These are phyloP conservation scores for Hylaeus volcanicus DNA, from an alignment of 1,140 invertebrate genomes.

Conservation along the genomic window DNA sequence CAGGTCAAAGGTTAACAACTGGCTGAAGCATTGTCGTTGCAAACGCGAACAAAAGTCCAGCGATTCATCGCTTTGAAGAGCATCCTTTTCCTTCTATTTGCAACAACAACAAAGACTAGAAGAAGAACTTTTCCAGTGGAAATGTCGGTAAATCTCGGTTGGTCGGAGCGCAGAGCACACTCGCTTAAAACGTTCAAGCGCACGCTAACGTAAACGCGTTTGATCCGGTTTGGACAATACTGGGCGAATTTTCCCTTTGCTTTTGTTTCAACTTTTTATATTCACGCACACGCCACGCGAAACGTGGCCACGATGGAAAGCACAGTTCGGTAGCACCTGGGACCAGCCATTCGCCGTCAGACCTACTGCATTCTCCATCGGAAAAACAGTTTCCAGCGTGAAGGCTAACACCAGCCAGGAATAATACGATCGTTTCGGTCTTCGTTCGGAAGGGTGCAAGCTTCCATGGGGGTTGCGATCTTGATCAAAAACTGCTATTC, in stretches of 20 bases:
- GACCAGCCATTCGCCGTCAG: constrained; percentile 8
- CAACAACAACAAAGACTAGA: too few species aligned
- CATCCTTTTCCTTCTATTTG: too few species aligned
- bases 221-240: constrained; percentile 24
- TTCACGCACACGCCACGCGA: not conserved
- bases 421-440: not conserved
- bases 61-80: too few species aligned
- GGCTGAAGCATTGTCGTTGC: too few species aligned
- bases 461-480: not conserved
- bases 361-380: constrained; percentile 3
- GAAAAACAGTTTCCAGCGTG: constrained; percentile 20
- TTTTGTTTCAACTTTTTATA: not conserved
- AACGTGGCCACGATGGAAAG: not conserved
- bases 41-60: too few species aligned
- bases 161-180: not conserved
- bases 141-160: not conserved
- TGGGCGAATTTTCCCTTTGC: not conserved
- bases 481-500: not conserved
- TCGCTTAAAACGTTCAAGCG: constrained; percentile 4
- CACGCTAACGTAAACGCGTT: not conserved
- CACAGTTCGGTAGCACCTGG: not conserved
- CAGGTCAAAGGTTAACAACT: too few species aligned
- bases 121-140: too few species aligned
- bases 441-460: not conserved
- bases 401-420: not conserved